A percentile compares a stretch with the other conserved stretches of the same genome.
Conservation (phyloP, 2,113 vertebrate genomes). For the Excalfactoria chinensis region DNA sequence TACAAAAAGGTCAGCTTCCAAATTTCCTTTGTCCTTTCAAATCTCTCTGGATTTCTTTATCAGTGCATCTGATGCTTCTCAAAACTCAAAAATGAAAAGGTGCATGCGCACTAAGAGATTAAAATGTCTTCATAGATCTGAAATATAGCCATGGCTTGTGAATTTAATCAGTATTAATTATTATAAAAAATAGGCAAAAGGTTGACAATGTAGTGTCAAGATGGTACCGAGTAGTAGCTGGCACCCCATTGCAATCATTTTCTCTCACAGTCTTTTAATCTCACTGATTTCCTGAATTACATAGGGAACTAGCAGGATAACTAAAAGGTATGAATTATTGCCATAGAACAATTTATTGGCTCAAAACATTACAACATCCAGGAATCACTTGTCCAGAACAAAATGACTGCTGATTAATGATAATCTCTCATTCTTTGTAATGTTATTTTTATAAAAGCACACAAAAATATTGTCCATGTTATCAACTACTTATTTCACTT, state of each 20-base stretch:
- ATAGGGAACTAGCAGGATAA: not conserved
- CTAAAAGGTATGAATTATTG: not conserved
- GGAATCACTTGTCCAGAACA: not conserved
- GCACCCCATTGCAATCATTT: not conserved
- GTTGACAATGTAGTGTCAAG: not conserved
- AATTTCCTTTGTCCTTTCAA: not conserved
- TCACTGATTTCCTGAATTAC: not conserved
- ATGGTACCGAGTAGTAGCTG: not conserved
- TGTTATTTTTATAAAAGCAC: not conserved
- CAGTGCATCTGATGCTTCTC: not conserved
- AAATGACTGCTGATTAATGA: not conserved
- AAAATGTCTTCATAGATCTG: not conserved
- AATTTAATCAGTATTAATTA: not conserved
- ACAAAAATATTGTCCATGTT: not conserved
- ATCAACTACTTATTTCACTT: not conserved
- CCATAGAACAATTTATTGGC: not conserved
- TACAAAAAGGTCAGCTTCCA: not conserved
- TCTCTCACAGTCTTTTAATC: not conserved
- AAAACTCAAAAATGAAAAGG: not conserved
- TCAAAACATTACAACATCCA: not conserved
- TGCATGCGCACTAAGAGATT: not conserved
- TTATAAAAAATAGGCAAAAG: not conserved
- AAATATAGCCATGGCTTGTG: not conserved
- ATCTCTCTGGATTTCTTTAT: not conserved
- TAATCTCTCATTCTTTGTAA: not conserved